Evolutionary conservation across 2,113 vertebrate genomes (phyloP).

Genomic region (Clarias macrocephalus): DNA sequence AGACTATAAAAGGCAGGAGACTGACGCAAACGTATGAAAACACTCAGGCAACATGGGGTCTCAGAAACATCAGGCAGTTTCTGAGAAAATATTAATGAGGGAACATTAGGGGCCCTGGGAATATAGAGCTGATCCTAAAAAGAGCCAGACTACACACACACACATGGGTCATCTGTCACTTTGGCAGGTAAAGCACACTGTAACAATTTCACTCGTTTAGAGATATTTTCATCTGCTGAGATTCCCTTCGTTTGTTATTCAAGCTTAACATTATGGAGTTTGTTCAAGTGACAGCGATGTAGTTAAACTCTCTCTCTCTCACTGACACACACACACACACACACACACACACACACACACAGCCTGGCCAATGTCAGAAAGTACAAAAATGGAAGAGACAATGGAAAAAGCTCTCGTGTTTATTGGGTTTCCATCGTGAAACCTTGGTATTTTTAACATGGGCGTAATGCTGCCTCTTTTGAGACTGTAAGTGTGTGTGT

Average conservation of each 20-base stretch:
- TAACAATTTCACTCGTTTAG: not conserved
- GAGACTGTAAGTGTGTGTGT: not conserved
- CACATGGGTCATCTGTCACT: not conserved
- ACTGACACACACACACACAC: not conserved
- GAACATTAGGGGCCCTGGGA: not conserved
- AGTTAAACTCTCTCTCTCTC: not conserved
- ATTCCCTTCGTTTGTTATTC: not conserved
- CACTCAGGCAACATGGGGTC: not conserved
- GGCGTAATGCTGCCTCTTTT: slow-evolving; percentile 15
- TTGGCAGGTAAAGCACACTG: not conserved
- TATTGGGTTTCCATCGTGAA: slow-evolving; percentile 27
- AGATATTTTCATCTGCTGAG: not conserved
- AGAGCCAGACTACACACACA: not conserved
- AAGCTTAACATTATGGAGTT: not conserved
- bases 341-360: slow-evolving; percentile 25
- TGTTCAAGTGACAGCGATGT: not conserved
- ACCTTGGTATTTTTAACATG: not conserved
- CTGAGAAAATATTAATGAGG: slow-evolving; percentile 11
- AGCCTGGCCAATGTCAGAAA: not conserved
- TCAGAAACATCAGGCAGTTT: not conserved
- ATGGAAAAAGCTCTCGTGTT: slow-evolving; percentile 14
- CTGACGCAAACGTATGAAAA: not conserved
- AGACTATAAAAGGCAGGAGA: not conserved
- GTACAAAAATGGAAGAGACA: slow-evolving; percentile 12
- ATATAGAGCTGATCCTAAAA: not conserved